Conservation (phyloP, 2,797 vertebrate genomes). For the Arnoldichthys spilopterus region DNA sequence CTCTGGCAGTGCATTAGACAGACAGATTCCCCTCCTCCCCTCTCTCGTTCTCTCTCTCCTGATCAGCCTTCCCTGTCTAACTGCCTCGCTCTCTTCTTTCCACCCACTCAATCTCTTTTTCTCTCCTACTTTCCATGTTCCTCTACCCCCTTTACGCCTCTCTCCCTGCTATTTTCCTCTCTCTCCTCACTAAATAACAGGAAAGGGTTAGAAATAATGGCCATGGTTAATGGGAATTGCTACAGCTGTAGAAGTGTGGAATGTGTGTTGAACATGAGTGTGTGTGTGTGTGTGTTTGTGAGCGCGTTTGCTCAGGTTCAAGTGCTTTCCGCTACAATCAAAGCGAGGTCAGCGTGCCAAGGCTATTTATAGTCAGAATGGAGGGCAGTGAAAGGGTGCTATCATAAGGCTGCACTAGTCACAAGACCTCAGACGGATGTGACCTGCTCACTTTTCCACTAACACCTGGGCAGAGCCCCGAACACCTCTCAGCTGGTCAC, state of each 20-base stretch:
- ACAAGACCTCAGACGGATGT: constrained; percentile 32
- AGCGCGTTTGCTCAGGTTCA: neutral
- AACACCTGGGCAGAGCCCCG: neutral
- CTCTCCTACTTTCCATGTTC: neutral
- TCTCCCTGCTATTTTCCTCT: neutral
- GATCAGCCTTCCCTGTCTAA: constrained; percentile 20
- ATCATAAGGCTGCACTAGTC: constrained; percentile 36
- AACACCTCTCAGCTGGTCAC: neutral
- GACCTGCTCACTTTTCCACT: neutral
- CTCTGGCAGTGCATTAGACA: constrained; percentile 23
- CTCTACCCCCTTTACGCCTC: neutral
- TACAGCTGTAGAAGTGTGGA: neutral
- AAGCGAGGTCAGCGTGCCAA: constrained; percentile 33
- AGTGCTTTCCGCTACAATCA: constrained; percentile 9
- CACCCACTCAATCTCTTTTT: constrained; percentile 11
- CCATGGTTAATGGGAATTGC: constrained; percentile 15
- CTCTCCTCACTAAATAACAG: neutral
- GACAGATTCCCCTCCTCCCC: neutral
- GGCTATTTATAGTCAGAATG: constrained; percentile 41
- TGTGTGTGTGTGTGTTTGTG: constrained; percentile 18
- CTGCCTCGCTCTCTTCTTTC: constrained; percentile 15
- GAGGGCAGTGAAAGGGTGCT: constrained; percentile 15
- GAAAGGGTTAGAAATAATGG: neutral
- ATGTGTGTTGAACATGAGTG: constrained; percentile 9
- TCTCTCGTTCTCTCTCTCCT: neutral